Base-by-base conservation (phyloP, 2,113 vertebrate genomes). In the Marmota monax region DNA sequence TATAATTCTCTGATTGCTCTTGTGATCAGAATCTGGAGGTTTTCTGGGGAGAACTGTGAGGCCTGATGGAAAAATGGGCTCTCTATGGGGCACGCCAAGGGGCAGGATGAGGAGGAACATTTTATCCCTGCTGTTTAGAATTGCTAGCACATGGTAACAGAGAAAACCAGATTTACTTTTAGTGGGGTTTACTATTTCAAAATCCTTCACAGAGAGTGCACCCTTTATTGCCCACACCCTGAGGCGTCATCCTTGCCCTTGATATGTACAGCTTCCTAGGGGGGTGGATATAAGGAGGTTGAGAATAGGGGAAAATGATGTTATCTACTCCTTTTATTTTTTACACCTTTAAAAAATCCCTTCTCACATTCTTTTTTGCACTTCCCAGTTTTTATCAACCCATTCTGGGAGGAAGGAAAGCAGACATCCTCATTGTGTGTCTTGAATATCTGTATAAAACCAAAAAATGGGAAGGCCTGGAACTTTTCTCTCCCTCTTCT, bases 1-100 rank as follows among this genome's bases (percentile, higher is more conserved):
- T 0, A 0, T 1, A 4, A 16, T 42, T 74, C 53, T 61, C 48
- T 53, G 7, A 10, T 61, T 0, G 0, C 25, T 63, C 0, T 4
- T 51, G 65, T 11, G 13, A 11, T 18, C 9, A 27, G 74, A 58
- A n/a, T 23, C 56, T 27, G 25, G 29, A 22, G 45, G 18, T 34
- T 5, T 69, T 8, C 83, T n/a, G 18, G 29, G 25, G 16, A 63
- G 48, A 29, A 6, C 32, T 14, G 2, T 37, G 76, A 29, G 42
- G 32, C 42, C 58, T 53, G 51, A 7, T 27, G 37, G 72, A 42
- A 70, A 74, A 42, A 22, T 42, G 61, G 16, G 37, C n/a, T 56
- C n/a, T 45, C n/a, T n/a, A n/a, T 34, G 4, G 37, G 23, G 25
- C 37, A 12, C 27, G 34, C 37, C 63, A 0, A 0, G 34, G 34